Evolutionary conservation across 2,888 invertebrate species (phyloP).

Genomic region (Calephelis perditalis): DNA sequence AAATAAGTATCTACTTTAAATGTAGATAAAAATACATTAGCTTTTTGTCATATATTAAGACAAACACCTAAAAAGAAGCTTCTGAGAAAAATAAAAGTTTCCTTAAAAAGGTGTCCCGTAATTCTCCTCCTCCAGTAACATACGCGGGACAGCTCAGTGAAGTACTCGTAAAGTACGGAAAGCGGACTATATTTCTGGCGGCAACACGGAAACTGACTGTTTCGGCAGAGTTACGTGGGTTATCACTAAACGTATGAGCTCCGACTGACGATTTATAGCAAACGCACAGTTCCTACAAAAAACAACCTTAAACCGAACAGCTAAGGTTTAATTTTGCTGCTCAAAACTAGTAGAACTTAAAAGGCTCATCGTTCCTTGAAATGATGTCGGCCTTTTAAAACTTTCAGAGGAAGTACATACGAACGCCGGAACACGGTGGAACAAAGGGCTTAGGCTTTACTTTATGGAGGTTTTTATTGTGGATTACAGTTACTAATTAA

Average conservation of each 20-base stretch:
- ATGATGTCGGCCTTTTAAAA: constrained; percentile 11
- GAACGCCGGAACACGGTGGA: not conserved
- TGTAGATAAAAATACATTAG: no score
- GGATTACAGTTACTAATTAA: not conserved
- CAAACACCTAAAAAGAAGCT: no score
- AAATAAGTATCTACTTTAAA: no score
- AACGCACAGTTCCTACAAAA: not conserved
- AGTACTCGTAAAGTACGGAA: constrained; percentile 10
- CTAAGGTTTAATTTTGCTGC: not conserved
- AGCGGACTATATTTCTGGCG: constrained; percentile 12
- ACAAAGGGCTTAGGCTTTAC: not conserved
- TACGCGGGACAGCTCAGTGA: constrained; percentile 4
- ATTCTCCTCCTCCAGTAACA: not conserved
- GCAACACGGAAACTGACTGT: constrained; percentile 13
- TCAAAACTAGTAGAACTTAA: not conserved
- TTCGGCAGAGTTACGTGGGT: constrained; percentile 16
- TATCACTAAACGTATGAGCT: constrained; percentile 17
- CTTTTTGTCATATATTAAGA: no score
- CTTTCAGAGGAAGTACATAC: not conserved
- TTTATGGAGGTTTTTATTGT: not conserved
- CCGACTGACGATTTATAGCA: constrained; percentile 15
- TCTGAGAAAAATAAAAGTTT: not conserved
- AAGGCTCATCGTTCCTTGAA: constrained; percentile 3
- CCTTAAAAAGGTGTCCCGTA: not conserved
- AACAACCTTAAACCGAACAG: not conserved